A percentile compares a stretch with the other conserved stretches of the same genome.
phyloP scores from a whole-genome alignment of 2,888 invertebrate genomes.

The Himalopsyche anomala region DNA sequence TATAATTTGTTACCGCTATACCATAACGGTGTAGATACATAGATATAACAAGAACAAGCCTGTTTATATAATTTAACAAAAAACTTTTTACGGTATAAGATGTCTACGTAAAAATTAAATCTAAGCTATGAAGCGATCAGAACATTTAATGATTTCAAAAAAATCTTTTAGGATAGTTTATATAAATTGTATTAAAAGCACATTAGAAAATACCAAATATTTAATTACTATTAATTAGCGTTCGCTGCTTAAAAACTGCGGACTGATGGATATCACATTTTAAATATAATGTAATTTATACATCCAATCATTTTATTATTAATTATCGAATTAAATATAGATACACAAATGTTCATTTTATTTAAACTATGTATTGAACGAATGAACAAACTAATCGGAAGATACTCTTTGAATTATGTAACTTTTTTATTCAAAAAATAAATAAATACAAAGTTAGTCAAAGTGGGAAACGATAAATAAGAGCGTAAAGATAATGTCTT shows the following conservation, averaged over 20 bases:
- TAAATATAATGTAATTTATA: constrained; percentile 42
- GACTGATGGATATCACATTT: constrained; percentile 42
- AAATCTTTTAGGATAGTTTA: constrained; percentile 40
- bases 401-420: constrained; percentile 13
- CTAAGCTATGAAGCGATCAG: constrained; percentile 38
- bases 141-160: constrained; percentile 39
- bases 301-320: constrained; percentile 40
- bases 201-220: constrained; percentile 42
- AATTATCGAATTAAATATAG: constrained; percentile 39
- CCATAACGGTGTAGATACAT: not conserved
- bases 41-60: constrained; percentile 1
- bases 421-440: constrained; percentile 13
- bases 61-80: not conserved
- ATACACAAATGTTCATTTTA: constrained; percentile 36
- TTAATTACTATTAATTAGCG: constrained; percentile 28
- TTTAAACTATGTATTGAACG: constrained; percentile 28
- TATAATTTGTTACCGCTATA: constrained; percentile 4
- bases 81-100: constrained; percentile 3
- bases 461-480: constrained; percentile 32
- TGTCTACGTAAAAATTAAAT: constrained; percentile 15
- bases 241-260: constrained; percentile 41
- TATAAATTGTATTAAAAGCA: constrained; percentile 43
- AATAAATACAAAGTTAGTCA: constrained; percentile 17
- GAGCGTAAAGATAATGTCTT: constrained; percentile 43
- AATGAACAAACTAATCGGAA: constrained; percentile 41